Evolutionary conservation across 2,888 invertebrate genomes (phyloP).

Genomic region (Tenthredo distinguenda): DNA sequence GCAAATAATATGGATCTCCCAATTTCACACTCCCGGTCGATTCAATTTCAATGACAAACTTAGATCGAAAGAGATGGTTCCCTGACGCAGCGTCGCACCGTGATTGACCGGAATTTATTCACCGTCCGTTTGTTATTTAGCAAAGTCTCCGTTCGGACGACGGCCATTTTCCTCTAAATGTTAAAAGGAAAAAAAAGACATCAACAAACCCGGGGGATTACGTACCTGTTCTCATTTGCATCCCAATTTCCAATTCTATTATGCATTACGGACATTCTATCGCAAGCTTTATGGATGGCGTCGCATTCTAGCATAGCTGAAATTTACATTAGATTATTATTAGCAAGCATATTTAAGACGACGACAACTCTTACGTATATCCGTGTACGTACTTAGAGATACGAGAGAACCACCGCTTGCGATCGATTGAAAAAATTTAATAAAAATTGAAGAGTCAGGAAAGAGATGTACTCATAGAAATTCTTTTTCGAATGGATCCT

Average conservation of each 20-base stretch:
- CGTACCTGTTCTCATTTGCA: constrained; percentile 73
- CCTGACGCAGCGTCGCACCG: not conserved
- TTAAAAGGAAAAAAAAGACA: not conserved
- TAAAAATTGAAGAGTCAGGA: not conserved
- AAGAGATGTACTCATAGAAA: not conserved
- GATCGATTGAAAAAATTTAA: not conserved
- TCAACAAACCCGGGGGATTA: constrained; percentile 50
- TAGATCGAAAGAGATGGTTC: constrained; percentile 46
- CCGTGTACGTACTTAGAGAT: not conserved
- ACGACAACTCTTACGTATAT: not conserved
- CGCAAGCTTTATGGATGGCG: constrained; percentile 72
- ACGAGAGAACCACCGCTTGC: constrained; percentile 45
- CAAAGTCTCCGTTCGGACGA: not conserved
- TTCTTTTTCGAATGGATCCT: not conserved
- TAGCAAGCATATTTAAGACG: not conserved
- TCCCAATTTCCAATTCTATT: constrained; percentile 74
- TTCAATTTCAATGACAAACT: not conserved
- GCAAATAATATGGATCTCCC: not conserved
- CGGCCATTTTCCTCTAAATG: not conserved
- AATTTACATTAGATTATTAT: constrained; percentile 64
- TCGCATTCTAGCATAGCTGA: constrained; percentile 76
- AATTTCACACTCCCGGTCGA: not conserved
- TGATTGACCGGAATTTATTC: not conserved
- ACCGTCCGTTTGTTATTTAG: not conserved
- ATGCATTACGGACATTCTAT: constrained; percentile 73